phyloP scores from a whole-genome alignment of 2,797 vertebrate genomes.

The Antennarius maculatus region DNA sequence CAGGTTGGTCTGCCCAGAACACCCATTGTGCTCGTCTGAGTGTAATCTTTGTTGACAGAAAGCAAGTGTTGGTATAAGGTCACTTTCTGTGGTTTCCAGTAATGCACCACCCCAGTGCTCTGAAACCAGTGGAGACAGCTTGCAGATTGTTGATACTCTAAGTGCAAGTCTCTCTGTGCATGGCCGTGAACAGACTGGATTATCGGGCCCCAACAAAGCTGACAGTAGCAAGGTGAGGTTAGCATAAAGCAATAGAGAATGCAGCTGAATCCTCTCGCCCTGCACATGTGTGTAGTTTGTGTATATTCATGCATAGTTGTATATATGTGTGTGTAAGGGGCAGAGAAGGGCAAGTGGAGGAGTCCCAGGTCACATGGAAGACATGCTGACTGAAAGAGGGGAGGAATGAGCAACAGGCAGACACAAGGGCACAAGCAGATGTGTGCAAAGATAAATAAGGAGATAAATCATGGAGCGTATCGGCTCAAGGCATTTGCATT shows the following conservation, averaged over 20 bases:
- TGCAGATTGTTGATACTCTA: constrained; percentile 64
- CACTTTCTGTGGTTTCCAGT: constrained; percentile 77
- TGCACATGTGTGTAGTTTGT: constrained; percentile 35
- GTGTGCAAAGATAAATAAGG: constrained; percentile 85
- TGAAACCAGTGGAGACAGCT: constrained; percentile 56
- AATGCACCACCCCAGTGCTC: constrained; percentile 61
- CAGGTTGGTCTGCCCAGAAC: constrained; percentile 68
- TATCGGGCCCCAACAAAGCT: constrained; percentile 47
- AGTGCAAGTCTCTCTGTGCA: constrained; percentile 59
- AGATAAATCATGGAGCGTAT: constrained; percentile 85
- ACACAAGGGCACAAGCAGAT: constrained; percentile 85
- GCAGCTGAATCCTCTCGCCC: constrained; percentile 45
- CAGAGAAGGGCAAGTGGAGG: constrained; percentile 68
- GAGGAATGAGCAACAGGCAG: constrained; percentile 84
- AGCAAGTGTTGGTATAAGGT: constrained; percentile 82
- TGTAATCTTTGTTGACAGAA: constrained; percentile 84
- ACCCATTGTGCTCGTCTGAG: constrained; percentile 73
- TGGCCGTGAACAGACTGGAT: constrained; percentile 64
- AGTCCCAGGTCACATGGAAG: constrained; percentile 76
- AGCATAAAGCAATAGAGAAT: constrained; percentile 50
- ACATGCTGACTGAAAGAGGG: constrained; percentile 67
- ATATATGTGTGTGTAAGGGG: constrained; percentile 37
- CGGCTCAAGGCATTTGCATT: constrained; percentile 84
- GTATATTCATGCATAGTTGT: constrained; percentile 21
- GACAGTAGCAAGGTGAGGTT: constrained; percentile 56